Percentiles rank a stretch among this genome's conserved stretches.
These are phyloP conservation scores for Papilio dardanus DNA, from an alignment of 1,140 invertebrate genomes.

Conservation along the genomic window DNA sequence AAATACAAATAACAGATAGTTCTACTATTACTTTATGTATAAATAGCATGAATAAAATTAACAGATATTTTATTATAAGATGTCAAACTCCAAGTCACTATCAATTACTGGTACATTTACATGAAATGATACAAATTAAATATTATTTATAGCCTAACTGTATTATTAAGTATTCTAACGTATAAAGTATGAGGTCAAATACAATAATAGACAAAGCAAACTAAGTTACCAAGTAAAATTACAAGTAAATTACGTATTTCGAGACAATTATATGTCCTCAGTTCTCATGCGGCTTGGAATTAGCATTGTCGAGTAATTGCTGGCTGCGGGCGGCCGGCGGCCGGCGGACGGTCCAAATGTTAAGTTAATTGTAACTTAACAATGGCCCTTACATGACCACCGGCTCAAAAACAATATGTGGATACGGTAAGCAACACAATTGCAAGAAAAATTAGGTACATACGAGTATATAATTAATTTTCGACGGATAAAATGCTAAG, in stretches of 20 bases:
- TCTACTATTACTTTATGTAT: no score
- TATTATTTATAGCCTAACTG: neutral
- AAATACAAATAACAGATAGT: no score
- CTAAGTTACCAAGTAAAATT: neutral
- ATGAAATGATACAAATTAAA: neutral
- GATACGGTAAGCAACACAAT: neutral
- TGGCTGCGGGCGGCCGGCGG: neutral
- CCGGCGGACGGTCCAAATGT: conserved; percentile 1
- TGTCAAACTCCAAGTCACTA: no score
- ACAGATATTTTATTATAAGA: no score
- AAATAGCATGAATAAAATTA: no score
- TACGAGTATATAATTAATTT: no score
- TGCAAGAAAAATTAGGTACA: no score
- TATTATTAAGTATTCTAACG: neutral
- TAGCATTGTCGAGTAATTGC: conserved; percentile 3
- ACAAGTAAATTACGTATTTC: conserved; percentile 11
- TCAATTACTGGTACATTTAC: no score
- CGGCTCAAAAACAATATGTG: conserved; percentile 4
- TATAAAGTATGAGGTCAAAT: neutral
- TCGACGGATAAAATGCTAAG: no score
- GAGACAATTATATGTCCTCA: conserved; percentile 1
- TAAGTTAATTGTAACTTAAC: conserved; percentile 20
- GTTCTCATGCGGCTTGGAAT: neutral
- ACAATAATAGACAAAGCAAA: conserved; percentile 1
- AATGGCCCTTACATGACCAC: conserved; percentile 1